Conservation (phyloP, 2,113 vertebrate species). For the Axis porcinus region DNA sequence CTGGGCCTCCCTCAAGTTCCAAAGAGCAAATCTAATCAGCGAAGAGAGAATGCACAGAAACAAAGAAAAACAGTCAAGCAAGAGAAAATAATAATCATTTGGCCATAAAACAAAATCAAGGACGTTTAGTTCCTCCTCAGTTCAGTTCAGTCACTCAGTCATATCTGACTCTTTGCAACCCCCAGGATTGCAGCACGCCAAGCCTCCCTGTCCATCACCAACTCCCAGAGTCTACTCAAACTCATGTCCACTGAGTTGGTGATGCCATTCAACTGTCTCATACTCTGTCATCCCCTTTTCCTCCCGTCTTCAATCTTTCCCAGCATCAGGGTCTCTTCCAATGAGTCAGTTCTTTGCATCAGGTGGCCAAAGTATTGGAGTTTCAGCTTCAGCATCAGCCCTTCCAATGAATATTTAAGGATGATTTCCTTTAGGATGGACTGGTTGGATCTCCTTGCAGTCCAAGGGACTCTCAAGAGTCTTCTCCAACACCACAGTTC, state of each 20-base stretch:
- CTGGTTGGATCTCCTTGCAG: neutral
- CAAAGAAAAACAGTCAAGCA: neutral
- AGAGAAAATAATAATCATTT: neutral
- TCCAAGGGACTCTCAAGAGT: neutral
- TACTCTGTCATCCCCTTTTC: neutral
- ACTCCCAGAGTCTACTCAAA: neutral
- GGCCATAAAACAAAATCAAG: neutral
- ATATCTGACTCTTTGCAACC: accelerated
- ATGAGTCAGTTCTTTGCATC: neutral
- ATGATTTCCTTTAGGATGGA: neutral
- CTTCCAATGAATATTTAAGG: neutral
- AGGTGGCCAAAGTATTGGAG: neutral
- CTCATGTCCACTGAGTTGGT: neutral
- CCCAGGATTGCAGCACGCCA: neutral
- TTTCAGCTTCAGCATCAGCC: neutral
- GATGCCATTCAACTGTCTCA: neutral
- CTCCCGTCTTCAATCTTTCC: neutral
- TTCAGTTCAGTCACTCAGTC: neutral
- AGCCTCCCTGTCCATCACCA: neutral
- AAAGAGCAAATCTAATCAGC: neutral
- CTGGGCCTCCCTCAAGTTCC: neutral
- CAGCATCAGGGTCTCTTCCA: neutral
- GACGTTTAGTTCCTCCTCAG: neutral
- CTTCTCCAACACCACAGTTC: neutral
- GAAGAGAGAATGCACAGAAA: neutral